Evolutionary conservation across 2,888 invertebrate species (phyloP).

Genomic region (Drosophila parthenogenetica): DNA sequence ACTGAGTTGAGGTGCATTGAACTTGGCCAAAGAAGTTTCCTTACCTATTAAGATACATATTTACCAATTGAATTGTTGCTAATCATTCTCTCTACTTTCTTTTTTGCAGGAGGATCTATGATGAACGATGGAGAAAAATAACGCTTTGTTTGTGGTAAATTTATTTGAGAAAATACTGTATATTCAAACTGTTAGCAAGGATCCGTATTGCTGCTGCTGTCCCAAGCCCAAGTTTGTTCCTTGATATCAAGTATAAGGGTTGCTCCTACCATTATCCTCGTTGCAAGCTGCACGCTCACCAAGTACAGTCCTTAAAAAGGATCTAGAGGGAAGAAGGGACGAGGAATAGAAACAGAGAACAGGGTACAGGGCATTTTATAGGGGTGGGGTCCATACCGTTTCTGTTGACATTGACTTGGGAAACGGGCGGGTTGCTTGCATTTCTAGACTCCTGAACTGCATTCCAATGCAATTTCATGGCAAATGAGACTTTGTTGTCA

Average conservation of each 20-base stretch:
- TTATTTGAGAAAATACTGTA: background rate
- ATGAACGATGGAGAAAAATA: constrained; percentile 84
- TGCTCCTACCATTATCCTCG: constrained; percentile 58
- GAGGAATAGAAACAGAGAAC: constrained; percentile 4
- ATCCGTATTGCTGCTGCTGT: constrained; percentile 23
- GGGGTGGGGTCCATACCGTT: constrained; percentile 57
- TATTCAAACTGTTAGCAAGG: background rate
- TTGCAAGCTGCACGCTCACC: constrained; percentile 64
- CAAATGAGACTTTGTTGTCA: constrained; percentile 55
- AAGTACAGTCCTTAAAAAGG: constrained; percentile 63
- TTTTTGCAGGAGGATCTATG: constrained; percentile 83
- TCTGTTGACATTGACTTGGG: constrained; percentile 75
- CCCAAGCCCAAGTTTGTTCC: constrained; percentile 59
- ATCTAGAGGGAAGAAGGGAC: constrained; percentile 17
- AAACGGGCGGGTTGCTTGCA: constrained; percentile 49
- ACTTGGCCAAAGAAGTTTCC: constrained; percentile 42
- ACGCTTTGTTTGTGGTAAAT: constrained; percentile 84
- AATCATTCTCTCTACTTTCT: constrained; percentile 19
- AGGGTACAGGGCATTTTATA: constrained; percentile 30
- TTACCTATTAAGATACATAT: constrained; percentile 14
- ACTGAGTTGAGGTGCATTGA: constrained; percentile 66
- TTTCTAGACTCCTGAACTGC: constrained; percentile 47
- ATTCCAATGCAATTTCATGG: constrained; percentile 74
- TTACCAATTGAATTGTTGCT: constrained; percentile 12
- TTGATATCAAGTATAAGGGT: constrained; percentile 61